Evolutionary conservation across 2,113 vertebrate species (phyloP), one percentile per base, ranked within the genome.

Genomic region (Lophura nycthemera): DNA sequence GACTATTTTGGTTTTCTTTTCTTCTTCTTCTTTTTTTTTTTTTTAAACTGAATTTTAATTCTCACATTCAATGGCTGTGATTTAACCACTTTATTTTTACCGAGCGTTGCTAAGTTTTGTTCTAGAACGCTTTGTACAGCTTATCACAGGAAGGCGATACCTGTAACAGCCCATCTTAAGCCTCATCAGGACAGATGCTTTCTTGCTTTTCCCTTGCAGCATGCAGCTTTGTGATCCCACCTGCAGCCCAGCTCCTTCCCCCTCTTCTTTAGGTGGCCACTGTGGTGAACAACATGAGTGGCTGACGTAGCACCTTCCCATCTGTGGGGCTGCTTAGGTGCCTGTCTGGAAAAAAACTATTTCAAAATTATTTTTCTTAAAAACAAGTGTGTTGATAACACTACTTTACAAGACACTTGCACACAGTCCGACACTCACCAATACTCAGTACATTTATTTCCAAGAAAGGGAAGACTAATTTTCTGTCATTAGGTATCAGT

Each of bases 21-120:
- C 34, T 20, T 78, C 38, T 54, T 7, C 19, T 20, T 47, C 18
- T 47, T 47, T 10, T 77, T 7, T 4, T 14, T 45, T 61, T 52
- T 21, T 79, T 45, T 48, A 5, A 13, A 34, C 71, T 45, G 1
- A 73, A 42, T 89, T 92, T 86, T 38, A 83, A 74, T 75, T 85
- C 83, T 86, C 17, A 85, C 40, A 83, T 67, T 88, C 73, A 83
- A 78, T 52, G 22, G 10, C 67, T 95, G n/a, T 52, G 50, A 88
- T 80, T 96, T 86, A 73, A 48, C n/a, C 4, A 56, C 14, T 87
- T 92, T 36, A 57, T 87, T 96, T 94, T 89, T 71, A 74, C 47
- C 11, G 47, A 52, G 15, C 77, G 29, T 29, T 82, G n/a, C 36
- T 73, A 74, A 61, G 34, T 93, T 93, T 72, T 77, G 30, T 89